Evolutionary conservation across 2,888 invertebrate genomes (phyloP), one percentile per base, ranked within the genome.

Genomic region (Phortica magna): DNA sequence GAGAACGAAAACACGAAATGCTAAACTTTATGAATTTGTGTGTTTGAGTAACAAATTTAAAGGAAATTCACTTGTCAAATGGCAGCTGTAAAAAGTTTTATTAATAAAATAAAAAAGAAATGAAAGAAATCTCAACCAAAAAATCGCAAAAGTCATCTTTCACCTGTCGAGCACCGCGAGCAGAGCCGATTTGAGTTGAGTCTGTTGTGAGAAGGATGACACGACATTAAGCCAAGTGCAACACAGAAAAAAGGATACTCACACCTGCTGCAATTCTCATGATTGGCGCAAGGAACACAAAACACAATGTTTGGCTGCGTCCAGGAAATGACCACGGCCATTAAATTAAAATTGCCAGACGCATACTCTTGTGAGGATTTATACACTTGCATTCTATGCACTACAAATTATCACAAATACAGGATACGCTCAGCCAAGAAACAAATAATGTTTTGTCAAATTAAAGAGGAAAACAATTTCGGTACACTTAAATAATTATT

Each of bases 331-430:
- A 2, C 7, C 31, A 22, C 64, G 76, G 80, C 82, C 80, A 83
- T 82, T 84, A 83, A 85, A 83, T 71, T 71, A 78, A 87, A 87
- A 88, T 81, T 78, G 82, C 81, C 80, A 81, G 82, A 81, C 84
- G 79, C 78, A 80, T 78, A 79, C 79, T 61, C 19, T 61, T 61
- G 9, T 22, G 22, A n/a, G 7, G 2, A 55, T 55, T 53, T 55
- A 55, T 17, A 55, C 17, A 31, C 31, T 31, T 31, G 2, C 5
- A 31, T 31, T 48, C 14, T 48, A n/a, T 6, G 48, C 48, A 48
- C 48, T 31, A 7, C 7, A 48, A 48, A 48, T 12, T 2, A 2
- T 14, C 2, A 48, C 48, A 48, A 48, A 48, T 48, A 7, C 48
- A 48, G 48, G 48, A 48, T 14, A 48, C 48, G 7, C 3, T 5